Base-by-base conservation (phyloP, 2,797 vertebrate species). In the Etheostoma perlongum region DNA sequence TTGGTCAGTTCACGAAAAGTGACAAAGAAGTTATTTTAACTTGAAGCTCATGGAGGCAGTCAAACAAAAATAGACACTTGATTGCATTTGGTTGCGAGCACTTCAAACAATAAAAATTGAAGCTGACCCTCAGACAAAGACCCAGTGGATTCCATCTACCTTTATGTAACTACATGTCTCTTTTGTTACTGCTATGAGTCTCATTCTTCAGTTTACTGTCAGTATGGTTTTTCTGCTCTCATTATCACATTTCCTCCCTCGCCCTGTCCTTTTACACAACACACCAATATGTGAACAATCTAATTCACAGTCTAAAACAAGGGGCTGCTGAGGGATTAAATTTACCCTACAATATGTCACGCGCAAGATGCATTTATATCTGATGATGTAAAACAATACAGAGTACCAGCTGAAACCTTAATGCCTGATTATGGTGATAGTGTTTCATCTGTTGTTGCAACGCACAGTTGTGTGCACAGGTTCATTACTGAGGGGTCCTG, bases 321-420 rank as follows among this genome's bases (percentile, higher is more conserved):
- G 71, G 44, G 46, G 18, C 57, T 14, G 15, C 76, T 46, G 44
- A 54, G 79, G 72, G 82, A 87, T 86, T 81, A 40, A 60, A 80
- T 89, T 85, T 76, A 76, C 52, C 62, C 76, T 49, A 69, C 66
- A 83, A 69, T 65, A 69, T 76, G 76, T 68, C 77, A 89, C 49
- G 15, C 15, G 48, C 65, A 42, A 76, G 65, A 86, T 83, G 72
- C 76, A 86, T 79, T 63, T 73, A 61, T 82, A 79, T 77, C 75
- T 70, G 74, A 59, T 78, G 66, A 82, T 85, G 85, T 91, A 87
- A 91, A 91, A 84, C 76, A 87, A 91, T 86, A 88, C 78, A 81
- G 44, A 65, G 60, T 64, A 57, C 33, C 76, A 79, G 76, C 85
- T 40, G 78, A 86, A 86, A 88, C 74, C 68, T 73, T 60, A 65